Evolutionary conservation across 2,797 vertebrate genomes (phyloP).

Genomic region (Crocodylus rhombifer): DNA sequence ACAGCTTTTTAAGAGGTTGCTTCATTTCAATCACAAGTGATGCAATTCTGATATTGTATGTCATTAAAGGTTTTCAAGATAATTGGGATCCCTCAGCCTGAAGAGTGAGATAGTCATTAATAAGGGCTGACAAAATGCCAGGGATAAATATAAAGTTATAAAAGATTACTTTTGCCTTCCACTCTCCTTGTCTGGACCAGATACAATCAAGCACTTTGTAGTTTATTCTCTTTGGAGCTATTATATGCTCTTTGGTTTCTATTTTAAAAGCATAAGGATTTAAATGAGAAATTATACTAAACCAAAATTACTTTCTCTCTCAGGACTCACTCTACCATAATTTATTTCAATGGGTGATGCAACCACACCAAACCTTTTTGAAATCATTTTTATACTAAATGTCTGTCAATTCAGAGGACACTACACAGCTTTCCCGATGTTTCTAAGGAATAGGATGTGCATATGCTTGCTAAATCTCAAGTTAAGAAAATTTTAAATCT

Average conservation of each 20-base stretch:
- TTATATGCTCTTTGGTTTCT: background rate
- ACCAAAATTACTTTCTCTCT: background rate
- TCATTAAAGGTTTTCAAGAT: background rate
- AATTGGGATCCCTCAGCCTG: background rate
- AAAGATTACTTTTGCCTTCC: background rate
- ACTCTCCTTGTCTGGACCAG: background rate
- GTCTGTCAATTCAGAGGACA: background rate
- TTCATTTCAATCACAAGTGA: background rate
- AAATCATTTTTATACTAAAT: background rate
- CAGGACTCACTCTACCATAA: background rate
- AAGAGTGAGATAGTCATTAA: background rate
- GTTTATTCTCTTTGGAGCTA: background rate
- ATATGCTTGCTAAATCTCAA: background rate
- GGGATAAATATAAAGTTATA: background rate
- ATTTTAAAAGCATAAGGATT: background rate
- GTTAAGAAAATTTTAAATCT: slow-evolving; percentile 9
- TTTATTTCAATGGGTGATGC: background rate
- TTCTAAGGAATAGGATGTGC: background rate
- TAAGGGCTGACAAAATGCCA: background rate
- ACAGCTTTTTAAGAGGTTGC: background rate
- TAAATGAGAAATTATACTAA: background rate
- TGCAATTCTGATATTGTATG: background rate
- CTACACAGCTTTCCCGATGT: background rate
- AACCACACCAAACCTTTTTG: background rate
- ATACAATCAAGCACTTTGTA: background rate